Conservation (phyloP, 2,797 vertebrate genomes). For the Fringilla coelebs region DNA sequence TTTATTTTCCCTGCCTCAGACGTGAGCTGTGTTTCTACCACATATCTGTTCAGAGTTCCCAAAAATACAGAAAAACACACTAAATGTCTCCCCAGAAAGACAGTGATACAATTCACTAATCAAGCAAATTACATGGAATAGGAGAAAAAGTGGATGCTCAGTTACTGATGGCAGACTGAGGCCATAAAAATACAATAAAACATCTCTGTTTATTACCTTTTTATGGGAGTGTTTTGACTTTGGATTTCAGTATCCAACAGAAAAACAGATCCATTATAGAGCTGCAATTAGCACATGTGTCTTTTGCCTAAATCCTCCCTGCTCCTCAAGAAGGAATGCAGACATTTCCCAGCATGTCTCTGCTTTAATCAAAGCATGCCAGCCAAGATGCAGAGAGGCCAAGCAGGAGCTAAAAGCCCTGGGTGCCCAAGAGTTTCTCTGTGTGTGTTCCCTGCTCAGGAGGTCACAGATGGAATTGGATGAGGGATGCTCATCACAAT, state of each 20-base stretch:
- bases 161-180: not conserved
- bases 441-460: not conserved
- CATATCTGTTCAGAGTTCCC: not conserved
- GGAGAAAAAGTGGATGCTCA: not conserved
- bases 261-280: not conserved
- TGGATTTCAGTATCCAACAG: not conserved
- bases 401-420: not conserved
- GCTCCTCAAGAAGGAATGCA: not conserved
- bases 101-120: not conserved
- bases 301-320: not conserved
- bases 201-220: conserved; percentile 5
- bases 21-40: not conserved
- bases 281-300: not conserved
- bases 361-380: not conserved
- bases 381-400: not conserved
- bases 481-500: not conserved
- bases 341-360: fast-evolving
- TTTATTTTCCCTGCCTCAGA: not conserved
- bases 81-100: not conserved
- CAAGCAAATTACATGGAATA: conserved; percentile 3
- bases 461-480: not conserved
- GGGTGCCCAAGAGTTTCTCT: not conserved
- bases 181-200: conserved; percentile 9
- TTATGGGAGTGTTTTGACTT: conserved; percentile 36
- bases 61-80: not conserved